Percentiles rank a stretch among this genome's conserved stretches.
Evolutionary conservation across 2,113 vertebrate species (phyloP).

Genomic region (Xenotilapia leptura): DNA sequence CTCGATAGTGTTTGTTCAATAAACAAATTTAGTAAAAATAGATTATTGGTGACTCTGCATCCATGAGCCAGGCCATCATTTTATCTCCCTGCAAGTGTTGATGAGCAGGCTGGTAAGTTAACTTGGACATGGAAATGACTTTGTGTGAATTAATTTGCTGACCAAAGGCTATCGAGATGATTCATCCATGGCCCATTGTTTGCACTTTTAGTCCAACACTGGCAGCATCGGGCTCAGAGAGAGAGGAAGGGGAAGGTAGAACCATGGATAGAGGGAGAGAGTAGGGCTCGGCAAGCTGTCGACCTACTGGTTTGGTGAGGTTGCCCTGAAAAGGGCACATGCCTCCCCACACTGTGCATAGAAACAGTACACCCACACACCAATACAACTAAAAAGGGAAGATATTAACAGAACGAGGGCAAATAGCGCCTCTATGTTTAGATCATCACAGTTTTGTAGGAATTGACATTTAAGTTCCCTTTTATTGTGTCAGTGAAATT

Average conservation of each 20-base stretch:
- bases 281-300: constrained; percentile 8
- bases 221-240: constrained; percentile 27
- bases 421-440: not conserved
- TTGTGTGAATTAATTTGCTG: constrained; percentile 9
- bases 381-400: constrained; percentile 60
- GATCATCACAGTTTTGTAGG: constrained; percentile 2
- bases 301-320: constrained; percentile 57
- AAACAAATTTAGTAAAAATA: not conserved
- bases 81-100: not conserved
- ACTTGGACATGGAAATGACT: constrained; percentile 14
- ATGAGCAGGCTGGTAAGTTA: not conserved
- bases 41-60: not conserved
- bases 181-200: constrained; percentile 31
- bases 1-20: not conserved
- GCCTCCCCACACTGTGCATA: constrained; percentile 57
- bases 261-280: not conserved
- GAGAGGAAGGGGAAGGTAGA: not conserved
- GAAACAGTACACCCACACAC: constrained; percentile 48
- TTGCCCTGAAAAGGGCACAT: constrained; percentile 61
- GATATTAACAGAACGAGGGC: constrained; percentile 24
- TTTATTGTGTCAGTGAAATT: constrained; percentile 48
- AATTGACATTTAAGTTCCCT: not conserved
- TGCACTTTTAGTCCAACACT: constrained; percentile 50
- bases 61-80: not conserved
- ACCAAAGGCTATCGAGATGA: constrained; percentile 37